phyloP scores from a whole-genome alignment of 2,888 invertebrate genomes.

The Synergus umbraculus region DNA sequence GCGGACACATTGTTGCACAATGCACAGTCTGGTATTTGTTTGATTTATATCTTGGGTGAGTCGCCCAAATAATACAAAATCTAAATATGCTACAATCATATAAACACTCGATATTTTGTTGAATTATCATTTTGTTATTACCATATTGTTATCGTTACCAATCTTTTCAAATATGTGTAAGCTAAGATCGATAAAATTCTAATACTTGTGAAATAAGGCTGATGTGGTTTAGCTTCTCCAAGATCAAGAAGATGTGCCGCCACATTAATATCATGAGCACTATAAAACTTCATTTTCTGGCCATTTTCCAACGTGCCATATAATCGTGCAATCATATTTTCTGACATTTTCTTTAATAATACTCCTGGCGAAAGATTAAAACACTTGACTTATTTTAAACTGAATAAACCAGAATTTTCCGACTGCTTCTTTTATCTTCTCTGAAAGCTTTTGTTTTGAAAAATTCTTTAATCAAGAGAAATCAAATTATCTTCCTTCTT shows the following conservation, averaged over 20 bases:
- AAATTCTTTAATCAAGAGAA: too few species aligned
- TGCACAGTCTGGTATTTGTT: constrained; percentile 77
- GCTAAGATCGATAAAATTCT: constrained; percentile 63
- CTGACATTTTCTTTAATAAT: constrained; percentile 43
- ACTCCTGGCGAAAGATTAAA: constrained; percentile 46
- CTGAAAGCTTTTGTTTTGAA: too few species aligned
- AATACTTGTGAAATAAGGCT: constrained; percentile 66
- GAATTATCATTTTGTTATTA: too few species aligned
- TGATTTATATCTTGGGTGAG: background rate
- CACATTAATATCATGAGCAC: constrained; percentile 70
- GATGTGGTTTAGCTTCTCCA: constrained; percentile 65
- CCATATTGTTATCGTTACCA: too few species aligned
- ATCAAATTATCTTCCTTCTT: too few species aligned
- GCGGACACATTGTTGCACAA: constrained; percentile 78
- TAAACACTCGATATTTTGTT: background rate
- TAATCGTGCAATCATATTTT: constrained; percentile 58
- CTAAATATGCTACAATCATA: background rate
- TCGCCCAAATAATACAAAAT: constrained; percentile 9
- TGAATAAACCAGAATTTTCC: too few species aligned
- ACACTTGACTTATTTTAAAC: too few species aligned
- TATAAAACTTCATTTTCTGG: constrained; percentile 69
- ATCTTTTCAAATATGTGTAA: too few species aligned
- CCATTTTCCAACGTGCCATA: constrained; percentile 68
- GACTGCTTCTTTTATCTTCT: too few species aligned
- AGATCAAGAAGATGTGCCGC: constrained; percentile 66